Evolutionary conservation across 2,888 invertebrate genomes (phyloP).

Genomic region (Mellilla xanthometata): DNA sequence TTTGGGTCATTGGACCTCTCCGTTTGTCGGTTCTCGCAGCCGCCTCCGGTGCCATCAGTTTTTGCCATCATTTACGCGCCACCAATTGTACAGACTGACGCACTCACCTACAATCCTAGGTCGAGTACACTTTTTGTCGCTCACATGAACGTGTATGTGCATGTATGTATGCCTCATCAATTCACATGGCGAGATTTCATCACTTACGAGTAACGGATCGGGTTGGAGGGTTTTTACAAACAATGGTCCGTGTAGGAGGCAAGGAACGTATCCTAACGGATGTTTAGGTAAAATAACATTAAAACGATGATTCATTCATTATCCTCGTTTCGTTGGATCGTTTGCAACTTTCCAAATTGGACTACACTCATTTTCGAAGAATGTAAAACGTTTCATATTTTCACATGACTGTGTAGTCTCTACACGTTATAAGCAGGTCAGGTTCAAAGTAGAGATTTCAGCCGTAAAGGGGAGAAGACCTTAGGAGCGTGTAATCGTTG

Average conservation of each 20-base stretch:
- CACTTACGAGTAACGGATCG: constrained; percentile 42
- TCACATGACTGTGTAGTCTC: neutral
- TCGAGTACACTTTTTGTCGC: constrained; percentile 31
- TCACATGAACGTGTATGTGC: constrained; percentile 21
- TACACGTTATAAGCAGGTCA: constrained; percentile 6
- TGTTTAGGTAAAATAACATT: constrained; percentile 30
- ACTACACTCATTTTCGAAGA: constrained; percentile 9
- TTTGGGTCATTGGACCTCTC: constrained; percentile 81
- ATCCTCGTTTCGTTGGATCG: constrained; percentile 9
- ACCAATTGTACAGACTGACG: constrained; percentile 60
- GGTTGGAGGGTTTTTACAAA: constrained; percentile 40
- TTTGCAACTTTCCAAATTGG: constrained; percentile 11
- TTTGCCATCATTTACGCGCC: constrained; percentile 61
- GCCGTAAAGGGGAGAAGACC: constrained; percentile 56
- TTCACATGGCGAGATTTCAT: constrained; percentile 37
- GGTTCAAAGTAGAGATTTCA: constrained; percentile 44
- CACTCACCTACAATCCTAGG: constrained; percentile 51
- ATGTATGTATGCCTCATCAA: constrained; percentile 36
- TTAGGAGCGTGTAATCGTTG: constrained; percentile 62
- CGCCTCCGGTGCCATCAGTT: constrained; percentile 64
- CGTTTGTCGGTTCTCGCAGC: constrained; percentile 61
- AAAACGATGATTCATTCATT: constrained; percentile 16
- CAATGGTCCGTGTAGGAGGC: constrained; percentile 44
- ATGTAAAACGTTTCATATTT: neutral
- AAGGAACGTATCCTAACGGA: constrained; percentile 42